Conservation (phyloP, 2,888 invertebrate genomes). For the Troides aeacus region DNA sequence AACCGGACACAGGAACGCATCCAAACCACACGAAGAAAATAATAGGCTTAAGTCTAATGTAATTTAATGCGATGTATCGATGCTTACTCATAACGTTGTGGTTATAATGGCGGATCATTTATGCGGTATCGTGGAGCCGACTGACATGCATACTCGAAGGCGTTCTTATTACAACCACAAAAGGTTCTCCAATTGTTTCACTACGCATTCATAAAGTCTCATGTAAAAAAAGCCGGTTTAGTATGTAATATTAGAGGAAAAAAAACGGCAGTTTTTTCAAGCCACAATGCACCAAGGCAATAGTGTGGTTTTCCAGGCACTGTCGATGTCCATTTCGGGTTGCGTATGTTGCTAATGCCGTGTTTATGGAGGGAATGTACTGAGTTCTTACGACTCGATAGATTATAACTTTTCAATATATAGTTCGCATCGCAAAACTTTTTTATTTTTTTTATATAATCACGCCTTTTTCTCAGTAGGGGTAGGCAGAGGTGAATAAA, state of each 20-base stretch:
- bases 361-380: slow-evolving; percentile 54
- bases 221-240: slow-evolving; percentile 8
- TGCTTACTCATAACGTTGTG: slow-evolving; percentile 18
- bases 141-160: neutral
- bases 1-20: neutral
- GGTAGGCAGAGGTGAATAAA: too few relatives aligned
- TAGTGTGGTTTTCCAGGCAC: slow-evolving; percentile 46
- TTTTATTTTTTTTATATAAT: too few relatives aligned
- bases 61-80: slow-evolving; percentile 20
- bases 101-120: slow-evolving; percentile 8
- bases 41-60: slow-evolving; percentile 21
- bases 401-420: slow-evolving; percentile 49
- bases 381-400: slow-evolving; percentile 51
- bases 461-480: too few relatives aligned
- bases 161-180: neutral
- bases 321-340: slow-evolving; percentile 59
- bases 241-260: slow-evolving; percentile 3
- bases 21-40: slow-evolving; percentile 13
- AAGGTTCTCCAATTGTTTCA: slow-evolving; percentile 4
- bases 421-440: slow-evolving; percentile 24
- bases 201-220: neutral
- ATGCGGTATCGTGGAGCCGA: slow-evolving; percentile 13
- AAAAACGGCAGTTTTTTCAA: slow-evolving; percentile 49
- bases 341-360: slow-evolving; percentile 54
- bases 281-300: slow-evolving; percentile 39